Conservation (phyloP, 2,888 invertebrate species). For the Heliconius ismenius region DNA sequence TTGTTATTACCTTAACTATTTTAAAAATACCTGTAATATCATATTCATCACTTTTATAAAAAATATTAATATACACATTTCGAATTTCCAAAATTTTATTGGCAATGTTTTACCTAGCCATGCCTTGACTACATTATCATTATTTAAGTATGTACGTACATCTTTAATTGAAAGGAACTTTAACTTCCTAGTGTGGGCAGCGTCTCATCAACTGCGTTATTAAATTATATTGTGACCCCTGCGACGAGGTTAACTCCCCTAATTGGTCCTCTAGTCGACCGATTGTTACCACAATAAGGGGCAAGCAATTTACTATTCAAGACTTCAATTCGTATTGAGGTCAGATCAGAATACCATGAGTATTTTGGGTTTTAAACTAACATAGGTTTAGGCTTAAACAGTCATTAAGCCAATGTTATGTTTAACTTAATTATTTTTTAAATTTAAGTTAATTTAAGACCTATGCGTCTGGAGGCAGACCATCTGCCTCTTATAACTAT, state of each 20-base stretch:
- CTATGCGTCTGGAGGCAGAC: too few relatives aligned
- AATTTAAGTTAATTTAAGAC: too few relatives aligned
- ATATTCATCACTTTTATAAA: not conserved
- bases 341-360: constrained; percentile 30
- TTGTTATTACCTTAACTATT: not conserved
- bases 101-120: not conserved
- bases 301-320: constrained; percentile 50
- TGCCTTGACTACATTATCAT: not conserved
- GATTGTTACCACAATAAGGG: constrained; percentile 50
- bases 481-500: not conserved
- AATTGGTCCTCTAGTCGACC: constrained; percentile 63
- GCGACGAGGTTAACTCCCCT: constrained; percentile 65
- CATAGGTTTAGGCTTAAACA: not conserved
- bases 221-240: constrained; percentile 73
- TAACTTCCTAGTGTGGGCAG: constrained; percentile 39
- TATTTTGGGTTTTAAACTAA: constrained; percentile 4
- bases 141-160: not conserved
- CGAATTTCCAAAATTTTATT: not conserved
- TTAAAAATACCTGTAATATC: not conserved
- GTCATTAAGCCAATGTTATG: too few relatives aligned
- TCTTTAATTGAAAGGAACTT: constrained; percentile 14
- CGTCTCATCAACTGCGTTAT: constrained; percentile 54
- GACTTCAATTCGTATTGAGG: constrained; percentile 41
- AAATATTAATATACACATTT: not conserved
- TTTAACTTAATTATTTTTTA: too few relatives aligned